Evolutionary conservation across 2,797 vertebrate genomes (phyloP).

Genomic region (Spondyliosoma cantharus): DNA sequence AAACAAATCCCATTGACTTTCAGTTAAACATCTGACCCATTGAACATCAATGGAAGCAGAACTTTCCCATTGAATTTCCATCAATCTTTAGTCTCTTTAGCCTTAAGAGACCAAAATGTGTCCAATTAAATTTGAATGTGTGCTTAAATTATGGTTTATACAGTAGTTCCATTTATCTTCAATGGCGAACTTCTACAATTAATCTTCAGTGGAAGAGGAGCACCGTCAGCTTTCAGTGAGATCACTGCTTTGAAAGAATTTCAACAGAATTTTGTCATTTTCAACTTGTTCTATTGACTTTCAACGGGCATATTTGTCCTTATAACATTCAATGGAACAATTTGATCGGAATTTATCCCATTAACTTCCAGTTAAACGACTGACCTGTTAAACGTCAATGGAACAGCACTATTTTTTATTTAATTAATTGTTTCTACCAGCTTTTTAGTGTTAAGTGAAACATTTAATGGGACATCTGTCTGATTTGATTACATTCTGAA

Average conservation of each 20-base stretch:
- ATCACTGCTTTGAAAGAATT: background rate
- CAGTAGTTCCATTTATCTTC: constrained; percentile 19
- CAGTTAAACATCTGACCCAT: too few relatives aligned
- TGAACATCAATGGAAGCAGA: too few relatives aligned
- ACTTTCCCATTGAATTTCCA: background rate
- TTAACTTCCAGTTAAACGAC: constrained; percentile 1
- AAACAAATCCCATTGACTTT: too few relatives aligned
- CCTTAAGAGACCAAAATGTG: background rate
- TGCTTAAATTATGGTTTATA: constrained; percentile 4
- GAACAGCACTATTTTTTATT: background rate
- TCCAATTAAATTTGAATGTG: constrained; percentile 10
- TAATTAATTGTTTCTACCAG: background rate
- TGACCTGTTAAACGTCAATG: background rate
- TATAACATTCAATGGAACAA: background rate
- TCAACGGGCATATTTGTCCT: background rate
- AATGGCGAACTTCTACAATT: background rate
- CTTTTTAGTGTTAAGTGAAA: background rate
- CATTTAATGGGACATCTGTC: background rate
- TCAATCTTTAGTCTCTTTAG: background rate
- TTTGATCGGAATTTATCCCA: background rate
- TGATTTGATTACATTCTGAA: constrained; percentile 2
- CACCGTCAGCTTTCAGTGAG: background rate
- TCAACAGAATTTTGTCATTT: background rate
- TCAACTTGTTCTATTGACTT: background rate
- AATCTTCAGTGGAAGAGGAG: background rate